These are phyloP conservation scores for Ciconia maguari DNA, from an alignment of 2,113 vertebrate species.

Conservation along the genomic window DNA sequence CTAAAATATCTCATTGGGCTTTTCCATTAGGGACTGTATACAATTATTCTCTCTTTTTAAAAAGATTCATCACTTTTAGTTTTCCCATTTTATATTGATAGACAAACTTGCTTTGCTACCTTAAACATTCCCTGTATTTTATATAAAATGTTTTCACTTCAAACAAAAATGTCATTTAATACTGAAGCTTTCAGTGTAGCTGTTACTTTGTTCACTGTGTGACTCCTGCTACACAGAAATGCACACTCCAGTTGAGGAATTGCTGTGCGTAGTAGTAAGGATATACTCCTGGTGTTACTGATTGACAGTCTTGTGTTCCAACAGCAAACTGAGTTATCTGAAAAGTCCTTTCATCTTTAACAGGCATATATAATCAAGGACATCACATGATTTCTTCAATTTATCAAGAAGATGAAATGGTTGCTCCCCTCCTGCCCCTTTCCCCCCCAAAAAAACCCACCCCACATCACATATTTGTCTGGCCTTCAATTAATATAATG, in stretches of 20 bases:
- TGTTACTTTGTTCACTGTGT: neutral
- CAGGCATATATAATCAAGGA: neutral
- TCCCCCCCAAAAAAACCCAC: accelerated
- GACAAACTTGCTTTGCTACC: neutral
- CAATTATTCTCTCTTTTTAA: neutral
- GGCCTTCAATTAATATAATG: neutral
- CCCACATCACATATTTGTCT: neutral
- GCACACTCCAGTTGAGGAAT: neutral
- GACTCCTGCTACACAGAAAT: neutral
- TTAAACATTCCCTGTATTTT: neutral
- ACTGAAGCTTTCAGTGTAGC: neutral
- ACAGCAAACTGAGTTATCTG: neutral
- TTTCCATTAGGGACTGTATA: neutral
- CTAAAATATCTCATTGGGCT: neutral
- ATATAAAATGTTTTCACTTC: neutral
- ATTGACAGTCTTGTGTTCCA: neutral
- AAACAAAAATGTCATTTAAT: neutral
- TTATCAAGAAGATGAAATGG: neutral
- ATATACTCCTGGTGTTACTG: neutral
- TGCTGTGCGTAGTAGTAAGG: neutral
- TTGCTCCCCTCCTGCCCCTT: neutral
- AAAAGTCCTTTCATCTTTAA: neutral
- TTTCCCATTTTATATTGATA: neutral
- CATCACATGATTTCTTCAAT: neutral
- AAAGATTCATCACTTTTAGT: neutral